phyloP scores from a whole-genome alignment of 1,140 invertebrate species.

The Plectus sambesii region DNA sequence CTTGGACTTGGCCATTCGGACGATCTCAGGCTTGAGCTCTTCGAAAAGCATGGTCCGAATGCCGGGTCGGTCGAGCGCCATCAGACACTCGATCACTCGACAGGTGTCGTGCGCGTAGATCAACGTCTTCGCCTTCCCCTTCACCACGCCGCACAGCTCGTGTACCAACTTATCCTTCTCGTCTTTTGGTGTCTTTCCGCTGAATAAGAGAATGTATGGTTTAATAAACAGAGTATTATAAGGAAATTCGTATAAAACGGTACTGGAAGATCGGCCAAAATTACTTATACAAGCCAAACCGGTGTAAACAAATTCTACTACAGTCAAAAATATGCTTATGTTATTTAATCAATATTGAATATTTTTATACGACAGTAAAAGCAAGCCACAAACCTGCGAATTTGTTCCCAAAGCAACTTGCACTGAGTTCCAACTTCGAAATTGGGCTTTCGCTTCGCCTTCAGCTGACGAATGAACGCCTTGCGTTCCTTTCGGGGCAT shows the following conservation, averaged over 20 bases:
- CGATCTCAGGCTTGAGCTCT: constrained; percentile 56
- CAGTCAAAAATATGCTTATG: no score
- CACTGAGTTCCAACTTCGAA: constrained; percentile 12
- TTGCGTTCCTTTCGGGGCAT: constrained; percentile 28
- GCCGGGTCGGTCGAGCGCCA: constrained; percentile 56
- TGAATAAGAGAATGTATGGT: constrained; percentile 19
- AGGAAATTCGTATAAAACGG: no score
- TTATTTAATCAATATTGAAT: no score
- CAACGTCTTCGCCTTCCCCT: constrained; percentile 59
- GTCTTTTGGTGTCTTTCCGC: constrained; percentile 48
- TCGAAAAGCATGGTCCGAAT: constrained; percentile 60
- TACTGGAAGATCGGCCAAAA: no score
- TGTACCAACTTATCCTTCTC: constrained; percentile 58
- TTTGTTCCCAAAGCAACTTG: constrained; percentile 25
- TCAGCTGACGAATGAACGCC: constrained; percentile 19
- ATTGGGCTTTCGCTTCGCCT: constrained; percentile 19
- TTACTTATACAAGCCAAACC: no score
- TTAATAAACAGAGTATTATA: no score
- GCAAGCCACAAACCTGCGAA: constrained; percentile 24
- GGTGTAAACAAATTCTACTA: no score
- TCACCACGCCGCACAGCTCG: constrained; percentile 60
- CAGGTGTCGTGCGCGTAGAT: constrained; percentile 74
- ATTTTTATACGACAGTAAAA: no score
- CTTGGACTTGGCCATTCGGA: constrained; percentile 64
- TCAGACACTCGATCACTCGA: constrained; percentile 71